These are phyloP conservation scores for Hymenopus coronatus DNA, from an alignment of 2,888 invertebrate genomes.

Conservation along the genomic window DNA sequence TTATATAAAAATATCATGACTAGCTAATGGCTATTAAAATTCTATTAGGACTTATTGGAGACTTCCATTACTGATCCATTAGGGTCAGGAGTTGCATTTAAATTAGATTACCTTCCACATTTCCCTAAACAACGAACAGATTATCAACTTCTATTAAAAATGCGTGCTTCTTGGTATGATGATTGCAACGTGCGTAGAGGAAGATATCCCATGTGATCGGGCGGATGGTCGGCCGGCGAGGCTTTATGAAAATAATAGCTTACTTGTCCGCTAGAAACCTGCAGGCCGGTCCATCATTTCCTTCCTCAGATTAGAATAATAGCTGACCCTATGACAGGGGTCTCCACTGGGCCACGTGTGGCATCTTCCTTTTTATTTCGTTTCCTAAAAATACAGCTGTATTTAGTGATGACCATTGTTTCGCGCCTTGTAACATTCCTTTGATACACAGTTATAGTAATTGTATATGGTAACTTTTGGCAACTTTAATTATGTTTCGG, in stretches of 20 bases:
- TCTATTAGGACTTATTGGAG: background rate
- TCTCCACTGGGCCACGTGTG: background rate
- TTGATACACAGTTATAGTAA: too few species aligned
- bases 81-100: background rate
- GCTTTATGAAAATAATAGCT: slow-evolving; percentile 21
- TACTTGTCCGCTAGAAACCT: background rate
- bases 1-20: background rate
- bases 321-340: slow-evolving; percentile 10
- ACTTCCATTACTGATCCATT: slow-evolving; percentile 14
- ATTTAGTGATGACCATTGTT: too few species aligned
- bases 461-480: too few species aligned
- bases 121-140: slow-evolving; percentile 1
- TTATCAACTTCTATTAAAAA: slow-evolving; percentile 6
- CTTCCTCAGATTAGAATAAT: slow-evolving; percentile 19
- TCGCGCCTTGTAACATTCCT: too few species aligned
- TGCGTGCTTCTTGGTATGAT: background rate
- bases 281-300: slow-evolving; percentile 1
- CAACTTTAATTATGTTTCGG: too few species aligned
- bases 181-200: background rate
- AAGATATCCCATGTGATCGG: background rate
- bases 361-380: background rate
- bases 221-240: background rate
- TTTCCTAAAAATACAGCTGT: background rate
- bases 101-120: slow-evolving; percentile 1
- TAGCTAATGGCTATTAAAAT: slow-evolving; percentile 5